A percentile compares a stretch with the other conserved stretches of the same genome.
Conservation (phyloP, 2,113 vertebrate species). For the Echinops telfairi region DNA sequence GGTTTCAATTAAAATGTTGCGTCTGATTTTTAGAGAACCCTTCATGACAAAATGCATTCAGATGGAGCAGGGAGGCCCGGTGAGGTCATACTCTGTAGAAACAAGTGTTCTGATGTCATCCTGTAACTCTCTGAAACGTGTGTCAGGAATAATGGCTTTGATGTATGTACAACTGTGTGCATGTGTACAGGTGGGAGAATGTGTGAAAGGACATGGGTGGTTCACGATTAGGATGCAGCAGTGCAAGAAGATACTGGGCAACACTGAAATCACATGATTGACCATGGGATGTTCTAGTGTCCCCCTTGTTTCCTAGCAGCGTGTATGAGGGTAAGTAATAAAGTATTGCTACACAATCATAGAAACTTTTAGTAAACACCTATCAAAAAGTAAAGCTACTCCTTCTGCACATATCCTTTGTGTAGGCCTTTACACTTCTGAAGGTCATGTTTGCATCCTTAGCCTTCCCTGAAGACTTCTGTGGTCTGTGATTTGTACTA, state of each 20-base stretch:
- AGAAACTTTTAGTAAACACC: too few species aligned
- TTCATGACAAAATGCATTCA: too few species aligned
- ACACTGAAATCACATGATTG: neutral
- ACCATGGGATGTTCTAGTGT: neutral
- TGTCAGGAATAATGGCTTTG: neutral
- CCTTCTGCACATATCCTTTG: neutral
- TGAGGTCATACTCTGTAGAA: neutral
- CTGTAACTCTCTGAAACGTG: neutral
- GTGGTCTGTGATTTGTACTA: too few species aligned
- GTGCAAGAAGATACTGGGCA: neutral
- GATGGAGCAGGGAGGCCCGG: neutral
- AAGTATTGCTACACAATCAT: too few species aligned
- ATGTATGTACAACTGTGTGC: too few species aligned
- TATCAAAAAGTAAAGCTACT: too few species aligned
- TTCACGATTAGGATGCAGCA: neutral
- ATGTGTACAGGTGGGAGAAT: neutral
- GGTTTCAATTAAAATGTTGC: conserved; percentile 7
- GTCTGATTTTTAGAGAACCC: too few species aligned
- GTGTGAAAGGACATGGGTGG: neutral
- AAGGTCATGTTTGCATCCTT: too few species aligned
- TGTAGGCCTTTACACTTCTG: too few species aligned
- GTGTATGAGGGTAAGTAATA: neutral
- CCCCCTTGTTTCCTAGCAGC: neutral
- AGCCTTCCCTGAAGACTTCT: too few species aligned
- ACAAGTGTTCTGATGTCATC: neutral